Base-by-base conservation (phyloP, 2,113 vertebrate species). In the Chloroceryle aenea region DNA sequence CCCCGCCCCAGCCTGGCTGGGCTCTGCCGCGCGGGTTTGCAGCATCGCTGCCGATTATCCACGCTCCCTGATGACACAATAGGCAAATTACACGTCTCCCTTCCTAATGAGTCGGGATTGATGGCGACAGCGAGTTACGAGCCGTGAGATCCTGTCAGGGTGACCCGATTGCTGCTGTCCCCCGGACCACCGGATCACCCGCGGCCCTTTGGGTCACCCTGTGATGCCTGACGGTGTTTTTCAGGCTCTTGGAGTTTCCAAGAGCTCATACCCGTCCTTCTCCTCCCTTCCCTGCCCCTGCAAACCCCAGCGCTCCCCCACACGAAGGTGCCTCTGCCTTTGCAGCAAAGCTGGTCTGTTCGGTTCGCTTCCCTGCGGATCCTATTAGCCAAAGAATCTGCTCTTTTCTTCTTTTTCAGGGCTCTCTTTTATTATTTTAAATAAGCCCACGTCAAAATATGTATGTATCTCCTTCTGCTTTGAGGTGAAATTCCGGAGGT, bases 281-380 rank as follows among this genome's bases (percentile, higher is more conserved):
- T 10, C 15, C 42, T 16, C 38, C 26, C 30, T 26, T 81, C 36
- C 29, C 32, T 14, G 68, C 47, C 84, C 53, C 64, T 25, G 67
- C 50, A 40, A 69, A 36, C 11, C 38, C 48, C 25, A 14, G 2
- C 1, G 2, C 43, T 76, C 55, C 50, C 12, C 34, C 34, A 32
- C 56, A 42, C 4, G 40, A 66, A 67, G 78, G 63, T 56, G 72
- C 92, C 61, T 1, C 83, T 53, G 77, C 38, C 76, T 85, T 84
- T 80, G 71, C 87, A 92, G 87, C 85, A 85, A 87, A 92, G 59
- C 77, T 84, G 42, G 72, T 88, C 79, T 78, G 77, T 76, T 92
- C 88, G 55, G 55, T 73, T 78, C 67, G 87, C 90, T 95, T 97
- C 97, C 95, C 95, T 92, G 59, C 75, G 94, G 96, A 96, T 96